Percentiles rank a stretch among this genome's conserved stretches.
Conservation (phyloP, 2,888 invertebrate genomes). For the Leptodirus hochenwartii region DNA sequence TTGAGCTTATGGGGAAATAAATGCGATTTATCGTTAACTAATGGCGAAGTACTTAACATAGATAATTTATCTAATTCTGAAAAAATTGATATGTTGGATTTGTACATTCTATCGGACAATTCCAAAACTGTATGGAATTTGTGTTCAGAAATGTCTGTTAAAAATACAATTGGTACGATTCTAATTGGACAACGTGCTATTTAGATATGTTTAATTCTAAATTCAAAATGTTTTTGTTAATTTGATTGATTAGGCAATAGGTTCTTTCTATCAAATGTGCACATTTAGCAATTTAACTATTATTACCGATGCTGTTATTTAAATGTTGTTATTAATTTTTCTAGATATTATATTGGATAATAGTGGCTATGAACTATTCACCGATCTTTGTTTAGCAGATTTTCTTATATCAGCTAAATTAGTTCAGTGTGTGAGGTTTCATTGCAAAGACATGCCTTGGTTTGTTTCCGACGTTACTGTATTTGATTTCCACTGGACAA, state of each 20-base stretch:
- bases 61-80: neutral
- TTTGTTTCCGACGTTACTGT: conserved; percentile 80
- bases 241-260: too few relatives aligned
- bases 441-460: conserved; percentile 86
- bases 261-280: too few relatives aligned
- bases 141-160: too few relatives aligned
- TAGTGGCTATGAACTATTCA: conserved; percentile 80
- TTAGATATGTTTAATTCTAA: too few relatives aligned
- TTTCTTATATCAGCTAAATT: conserved; percentile 41
- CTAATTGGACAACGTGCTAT: too few relatives aligned
- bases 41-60: conserved; percentile 42
- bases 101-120: conserved; percentile 43
- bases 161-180: too few relatives aligned
- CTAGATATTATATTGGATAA: conserved; percentile 79
- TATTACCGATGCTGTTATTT: too few relatives aligned
- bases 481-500: conserved; percentile 54
- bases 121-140: conserved; percentile 35
- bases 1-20: conserved; percentile 88
- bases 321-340: too few relatives aligned
- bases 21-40: conserved; percentile 76
- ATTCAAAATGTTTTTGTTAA: too few relatives aligned
- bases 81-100: conserved; percentile 30
- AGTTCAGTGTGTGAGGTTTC: conserved; percentile 55
- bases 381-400: conserved; percentile 76
- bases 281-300: too few relatives aligned